A percentile compares a stretch with the other conserved stretches of the same genome.
phyloP scores from a whole-genome alignment of 1,140 invertebrate species.

The Drosophila prosaltans region DNA sequence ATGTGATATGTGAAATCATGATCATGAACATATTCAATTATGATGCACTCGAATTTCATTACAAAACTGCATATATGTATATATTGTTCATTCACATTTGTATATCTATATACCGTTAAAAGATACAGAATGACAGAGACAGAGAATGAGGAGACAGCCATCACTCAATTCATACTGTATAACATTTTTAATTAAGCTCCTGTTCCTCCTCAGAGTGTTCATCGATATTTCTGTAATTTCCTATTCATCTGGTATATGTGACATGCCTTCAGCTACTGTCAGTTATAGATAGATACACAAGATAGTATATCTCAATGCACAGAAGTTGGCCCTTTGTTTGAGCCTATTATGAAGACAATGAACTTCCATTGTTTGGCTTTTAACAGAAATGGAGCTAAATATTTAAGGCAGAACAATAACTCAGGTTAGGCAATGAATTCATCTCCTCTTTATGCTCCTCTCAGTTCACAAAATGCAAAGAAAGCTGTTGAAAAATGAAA shows the following conservation, averaged over 20 bases:
- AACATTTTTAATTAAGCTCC: conserved; percentile 7
- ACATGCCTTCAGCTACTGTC: conserved; percentile 44
- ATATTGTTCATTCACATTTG: not conserved
- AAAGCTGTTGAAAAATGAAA: conserved; percentile 41
- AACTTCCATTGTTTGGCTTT: conserved; percentile 72
- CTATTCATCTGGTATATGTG: conserved; percentile 60
- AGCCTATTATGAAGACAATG: conserved; percentile 64
- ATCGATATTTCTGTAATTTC: conserved; percentile 67
- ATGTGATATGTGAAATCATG: conserved; percentile 41
- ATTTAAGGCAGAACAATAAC: conserved; percentile 72
- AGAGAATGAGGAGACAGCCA: not conserved
- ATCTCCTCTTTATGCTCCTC: not conserved
- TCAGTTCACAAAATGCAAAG: conserved; percentile 26
- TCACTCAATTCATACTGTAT: not conserved
- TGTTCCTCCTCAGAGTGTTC: conserved; percentile 37
- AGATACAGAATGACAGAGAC: not conserved
- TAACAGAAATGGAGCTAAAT: conserved; percentile 71
- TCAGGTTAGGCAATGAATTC: conserved; percentile 61
- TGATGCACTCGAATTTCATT: conserved; percentile 23
- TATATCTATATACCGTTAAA: conserved; percentile 43
- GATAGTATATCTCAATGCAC: conserved; percentile 13
- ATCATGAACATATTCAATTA: conserved; percentile 61
- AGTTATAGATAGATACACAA: conserved; percentile 36
- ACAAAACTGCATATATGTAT: conserved; percentile 20
- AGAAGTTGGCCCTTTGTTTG: conserved; percentile 58